These are phyloP conservation scores for Peromyscus aztecus DNA, from an alignment of 2,797 vertebrate species.

Conservation along the genomic window DNA sequence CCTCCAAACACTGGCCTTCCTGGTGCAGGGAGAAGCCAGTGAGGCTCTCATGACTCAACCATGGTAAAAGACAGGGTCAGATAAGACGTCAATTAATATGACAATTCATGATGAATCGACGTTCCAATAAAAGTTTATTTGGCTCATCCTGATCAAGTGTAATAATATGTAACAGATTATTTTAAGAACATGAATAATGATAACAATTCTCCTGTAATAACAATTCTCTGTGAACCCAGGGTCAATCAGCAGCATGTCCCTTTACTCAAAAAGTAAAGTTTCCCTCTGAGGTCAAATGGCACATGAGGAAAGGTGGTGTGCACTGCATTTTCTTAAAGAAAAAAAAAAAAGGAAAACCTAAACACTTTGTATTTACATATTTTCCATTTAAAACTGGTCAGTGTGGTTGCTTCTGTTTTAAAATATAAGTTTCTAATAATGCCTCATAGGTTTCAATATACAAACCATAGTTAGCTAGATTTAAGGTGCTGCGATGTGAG, in stretches of 20 bases:
- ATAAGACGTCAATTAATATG: background rate
- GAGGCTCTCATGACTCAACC: rapidly evolving
- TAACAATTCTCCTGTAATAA: conserved; percentile 68
- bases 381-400: conserved; percentile 72
- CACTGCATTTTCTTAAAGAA: background rate
- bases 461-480: conserved; percentile 73
- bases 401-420: conserved; percentile 73
- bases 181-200: conserved; percentile 69
- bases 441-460: conserved; percentile 65
- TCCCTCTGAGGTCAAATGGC: conserved; percentile 65
- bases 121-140: conserved; percentile 84
- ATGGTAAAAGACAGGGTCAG: background rate
- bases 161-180: conserved; percentile 77
- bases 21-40: background rate
- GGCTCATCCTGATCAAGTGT: conserved; percentile 75
- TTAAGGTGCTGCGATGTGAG: conserved; percentile 86
- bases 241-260: conserved; percentile 74
- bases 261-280: conserved; percentile 42
- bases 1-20: background rate
- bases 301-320: conserved; percentile 33
- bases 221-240: conserved; percentile 61
- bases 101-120: background rate
- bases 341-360: background rate
- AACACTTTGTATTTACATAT: conserved; percentile 83
- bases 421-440: conserved; percentile 81